A percentile compares a stretch with the other conserved stretches of the same genome.
Evolutionary conservation across 2,113 vertebrate genomes (phyloP).

Genomic region (Leucosticte australis): DNA sequence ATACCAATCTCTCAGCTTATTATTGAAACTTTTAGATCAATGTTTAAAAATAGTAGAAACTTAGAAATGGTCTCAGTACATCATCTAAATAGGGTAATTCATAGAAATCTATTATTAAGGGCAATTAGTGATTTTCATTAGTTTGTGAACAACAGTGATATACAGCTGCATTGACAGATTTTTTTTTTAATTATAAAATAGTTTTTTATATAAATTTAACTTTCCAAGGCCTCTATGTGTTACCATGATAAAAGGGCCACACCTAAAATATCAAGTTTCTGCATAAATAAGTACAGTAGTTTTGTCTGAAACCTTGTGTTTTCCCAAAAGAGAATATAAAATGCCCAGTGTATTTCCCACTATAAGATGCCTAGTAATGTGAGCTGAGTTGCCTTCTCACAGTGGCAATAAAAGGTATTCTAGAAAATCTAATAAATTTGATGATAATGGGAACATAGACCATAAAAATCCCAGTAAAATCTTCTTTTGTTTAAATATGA

Average conservation of each 20-base stretch:
- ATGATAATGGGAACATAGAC: background rate
- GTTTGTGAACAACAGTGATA: background rate
- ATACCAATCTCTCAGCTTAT: background rate
- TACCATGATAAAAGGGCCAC: background rate
- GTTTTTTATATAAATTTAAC: background rate
- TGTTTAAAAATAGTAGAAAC: background rate
- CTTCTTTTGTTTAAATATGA: background rate
- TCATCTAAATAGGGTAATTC: background rate
- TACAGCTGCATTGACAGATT: background rate
- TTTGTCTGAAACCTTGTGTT: background rate
- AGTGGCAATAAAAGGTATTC: background rate
- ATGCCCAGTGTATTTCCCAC: background rate
- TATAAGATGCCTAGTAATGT: background rate
- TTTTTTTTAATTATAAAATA: background rate
- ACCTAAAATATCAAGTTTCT: background rate
- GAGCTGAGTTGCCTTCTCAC: background rate
- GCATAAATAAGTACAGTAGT: background rate
- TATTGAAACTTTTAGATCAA: background rate
- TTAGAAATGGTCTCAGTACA: background rate
- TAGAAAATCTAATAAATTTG: background rate
- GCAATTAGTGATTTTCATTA: background rate
- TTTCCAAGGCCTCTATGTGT: background rate
- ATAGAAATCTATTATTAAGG: background rate
- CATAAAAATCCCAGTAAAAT: background rate
- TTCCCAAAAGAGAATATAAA: background rate